Conservation (phyloP, 2,888 invertebrate genomes). For the Netelia inedita region DNA sequence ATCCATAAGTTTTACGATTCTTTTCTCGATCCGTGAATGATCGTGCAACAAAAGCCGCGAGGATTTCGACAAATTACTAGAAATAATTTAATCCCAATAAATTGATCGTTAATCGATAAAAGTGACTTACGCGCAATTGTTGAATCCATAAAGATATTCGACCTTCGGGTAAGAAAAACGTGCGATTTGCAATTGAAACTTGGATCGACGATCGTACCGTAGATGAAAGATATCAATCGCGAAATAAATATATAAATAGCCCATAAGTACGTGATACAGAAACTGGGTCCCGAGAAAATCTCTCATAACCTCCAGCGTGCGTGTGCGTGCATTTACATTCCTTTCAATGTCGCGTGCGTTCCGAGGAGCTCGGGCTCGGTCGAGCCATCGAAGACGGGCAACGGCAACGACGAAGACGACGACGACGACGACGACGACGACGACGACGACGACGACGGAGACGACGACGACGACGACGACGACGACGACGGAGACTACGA, state of each 20-base stretch:
- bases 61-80: no score
- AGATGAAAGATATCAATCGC: conserved; percentile 10
- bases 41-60: neutral
- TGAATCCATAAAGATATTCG: no score
- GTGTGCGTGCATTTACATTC: conserved; percentile 79
- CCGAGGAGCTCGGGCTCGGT: conserved; percentile 56
- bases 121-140: no score
- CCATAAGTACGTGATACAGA: conserved; percentile 48
- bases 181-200: neutral
- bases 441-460: conserved; percentile 21
- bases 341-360: conserved; percentile 82
- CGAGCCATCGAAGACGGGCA: conserved; percentile 16
- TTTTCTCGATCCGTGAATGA: neutral
- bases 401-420: conserved; percentile 30
- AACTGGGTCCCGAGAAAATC: conserved; percentile 59
- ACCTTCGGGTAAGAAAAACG: neutral
- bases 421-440: conserved; percentile 32
- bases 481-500: conserved; percentile 29
- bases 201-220: neutral
- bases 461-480: conserved; percentile 30
- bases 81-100: no score
- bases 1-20: neutral
- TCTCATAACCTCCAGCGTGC: conserved; percentile 40
- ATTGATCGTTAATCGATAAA: no score
- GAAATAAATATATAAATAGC: conserved; percentile 44